Evolutionary conservation across 2,113 vertebrate genomes (phyloP), one percentile per base, ranked within the genome.

Genomic region (Ochotona princeps): DNA sequence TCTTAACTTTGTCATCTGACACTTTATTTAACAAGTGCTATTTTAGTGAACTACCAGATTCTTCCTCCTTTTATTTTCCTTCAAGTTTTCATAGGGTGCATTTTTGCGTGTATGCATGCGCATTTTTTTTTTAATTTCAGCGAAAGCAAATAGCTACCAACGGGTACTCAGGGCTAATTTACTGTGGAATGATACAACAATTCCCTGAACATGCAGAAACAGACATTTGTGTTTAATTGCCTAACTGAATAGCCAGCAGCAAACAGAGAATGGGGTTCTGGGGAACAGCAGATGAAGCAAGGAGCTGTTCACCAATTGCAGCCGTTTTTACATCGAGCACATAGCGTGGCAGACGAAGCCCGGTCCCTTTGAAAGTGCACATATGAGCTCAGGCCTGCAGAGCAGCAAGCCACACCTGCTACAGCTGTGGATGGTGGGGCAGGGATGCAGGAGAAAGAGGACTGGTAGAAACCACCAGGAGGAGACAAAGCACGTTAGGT

Each of bases 31-130:
- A 35, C 61, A 84, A 87, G 78, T 51, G 61, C 10, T 13, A 61
- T 57, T 76, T 84, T 38, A 23, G 86, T 44, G 30, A 86, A 51
- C 35, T 70, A 25, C 32, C 57, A 25, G 20, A 8, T 2, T 17
- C 2, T 63, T 78, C 57, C 69, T 89, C 17, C 67, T 88, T 96
- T 83, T 63, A 85, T 87, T 94, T 92, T 79, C 75, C 57, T 80
- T 35, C 28, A 30, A 79, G 30, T 4, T 92, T 90, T 89, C 26
- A 69, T 1, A 26, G 86, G 5, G 2, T 75, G 9, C 6, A 54
- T 47, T 61, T 89, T 38, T 73, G 26, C 25, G 15, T 72, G 14
- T 35, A 30, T 54, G 15, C 35, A 8, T 66, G 28, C n/a, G 28
- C 35, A 1, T 63, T 44, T 69, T 63, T 60, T 82, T 91, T 96